Base-by-base conservation (phyloP, 2,113 vertebrate genomes). In the Phainopepla nitens region DNA sequence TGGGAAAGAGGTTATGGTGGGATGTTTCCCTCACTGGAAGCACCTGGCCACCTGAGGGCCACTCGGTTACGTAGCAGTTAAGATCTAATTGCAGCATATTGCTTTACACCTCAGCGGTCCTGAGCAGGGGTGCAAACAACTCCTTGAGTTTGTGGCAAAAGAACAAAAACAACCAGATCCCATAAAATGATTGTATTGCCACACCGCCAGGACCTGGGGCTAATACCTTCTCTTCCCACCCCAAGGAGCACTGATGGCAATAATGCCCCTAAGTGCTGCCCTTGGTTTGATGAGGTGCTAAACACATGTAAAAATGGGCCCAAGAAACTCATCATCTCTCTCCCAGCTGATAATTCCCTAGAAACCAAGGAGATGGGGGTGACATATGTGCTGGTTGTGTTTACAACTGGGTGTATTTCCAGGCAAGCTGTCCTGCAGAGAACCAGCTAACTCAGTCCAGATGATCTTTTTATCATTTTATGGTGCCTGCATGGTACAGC, bases 291-390 rank as follows among this genome's bases (percentile, higher is more conserved):
- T 91, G 65, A 93, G 71, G 51, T 77, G 76, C 58, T 93, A 54
- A 87, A 45, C 69, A 64, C 28, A 20, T 5, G 60, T 78, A 28
- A 83, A 90, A 97, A 92, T 15, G 81, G 47, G 29, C 60, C 27
- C n/a, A 96, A 97, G 94, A 86, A 93, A 60, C 75, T 81, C 90
- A 93, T 91, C 41, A 68, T 41, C 56, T 65, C 82, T 60, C 79
- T 90, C 68, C 64, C 60, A 83, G 22, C 88, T 89, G 96, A 96
- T 96, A 97, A 92, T 96, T 94, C 56, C 96, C 94, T 94, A 19
- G 96, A 94, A 95, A 97, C 94, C 71, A 92, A 90, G 95, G 96
- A 86, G 85, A 92, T 86, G 65, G 82, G 20, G 53, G 19, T 41
- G 93, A 89, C 53, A 83, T 47, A 28, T 10, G 25, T 22, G 15